Base-by-base conservation (phyloP, 2,888 invertebrate species). In the Callinectes sapidus region DNA sequence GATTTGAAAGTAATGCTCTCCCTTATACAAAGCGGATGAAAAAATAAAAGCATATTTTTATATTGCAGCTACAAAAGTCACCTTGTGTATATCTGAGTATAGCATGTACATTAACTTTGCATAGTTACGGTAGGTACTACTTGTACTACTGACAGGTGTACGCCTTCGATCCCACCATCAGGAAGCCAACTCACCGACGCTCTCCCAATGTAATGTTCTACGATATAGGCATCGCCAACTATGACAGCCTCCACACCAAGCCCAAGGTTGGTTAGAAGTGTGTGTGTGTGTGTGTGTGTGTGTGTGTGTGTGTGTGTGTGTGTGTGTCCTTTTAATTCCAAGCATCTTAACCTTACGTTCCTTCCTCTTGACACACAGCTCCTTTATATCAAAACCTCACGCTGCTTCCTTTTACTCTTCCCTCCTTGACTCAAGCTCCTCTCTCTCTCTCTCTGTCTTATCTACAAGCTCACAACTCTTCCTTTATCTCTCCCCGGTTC, bases 151-250 rank as follows among this genome's bases (percentile, higher is more conserved):
- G 23, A 16, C 48, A 91, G 91, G 91, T 91, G 77, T 71, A 42
- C 16, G 71, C 91, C 18, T 91, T 91, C 71, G 88, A 88, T 28
- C 88, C 88, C 55, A 88, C 91, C 91, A 91, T 91, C 18, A 55
- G 16, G 13, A 42, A 16, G 0, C 8, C 14, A 16, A 90, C 48
- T 8, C 90, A 90, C 81, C 81, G 54, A 13, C 81, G 90, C 32
- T 90, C 90, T 18, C 28, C 48, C 32, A 90, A 90, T 32, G 32
- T 90, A 14, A 90, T 81, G 81, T 90, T 90, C 55, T 54, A 90
- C 35, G 28, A 90, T 55, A 42, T 90, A 16, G 90, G 90, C 10
- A 90, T 90, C 13, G 55, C 88, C 14, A 28, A 16, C 35, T 55
- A 23, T 16, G 88, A 88, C 18, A 6, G 28, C 61, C 23, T 61